phyloP scores from a whole-genome alignment of 2,888 invertebrate species.

The Peribatodes rhomboidaria region DNA sequence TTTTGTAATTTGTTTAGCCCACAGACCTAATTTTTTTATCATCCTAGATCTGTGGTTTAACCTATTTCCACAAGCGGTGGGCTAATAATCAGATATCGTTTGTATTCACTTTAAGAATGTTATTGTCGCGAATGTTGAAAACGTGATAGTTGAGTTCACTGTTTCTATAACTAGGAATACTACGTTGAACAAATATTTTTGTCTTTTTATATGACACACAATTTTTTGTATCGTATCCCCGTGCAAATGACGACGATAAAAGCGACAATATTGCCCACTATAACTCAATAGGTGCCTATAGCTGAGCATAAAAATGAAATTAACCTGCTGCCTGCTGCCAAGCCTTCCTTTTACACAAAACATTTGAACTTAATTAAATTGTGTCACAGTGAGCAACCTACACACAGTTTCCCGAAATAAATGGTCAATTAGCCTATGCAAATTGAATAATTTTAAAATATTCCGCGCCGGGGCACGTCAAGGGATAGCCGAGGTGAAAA shows the following conservation, averaged over 20 bases:
- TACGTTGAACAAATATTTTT: background rate
- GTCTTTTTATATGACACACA: too few species aligned
- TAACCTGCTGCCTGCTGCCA: conserved; percentile 32
- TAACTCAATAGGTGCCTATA: conserved; percentile 30
- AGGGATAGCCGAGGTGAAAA: conserved; percentile 67
- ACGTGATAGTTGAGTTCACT: background rate
- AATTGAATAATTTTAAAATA: conserved; percentile 78
- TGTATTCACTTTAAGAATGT: background rate
- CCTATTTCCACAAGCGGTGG: background rate
- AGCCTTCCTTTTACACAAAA: conserved; percentile 36
- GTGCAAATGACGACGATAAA: conserved; percentile 11
- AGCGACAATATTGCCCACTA: conserved; percentile 20
- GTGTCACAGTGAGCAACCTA: conserved; percentile 45
- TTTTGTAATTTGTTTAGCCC: conserved; percentile 10
- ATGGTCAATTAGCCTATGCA: conserved; percentile 70
- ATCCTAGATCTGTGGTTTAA: too few species aligned
- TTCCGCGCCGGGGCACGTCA: conserved; percentile 59
- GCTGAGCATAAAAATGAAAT: conserved; percentile 38
- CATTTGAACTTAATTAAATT: conserved; percentile 50
- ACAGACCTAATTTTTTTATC: too few species aligned
- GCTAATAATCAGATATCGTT: background rate
- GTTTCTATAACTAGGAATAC: background rate
- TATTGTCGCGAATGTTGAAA: background rate
- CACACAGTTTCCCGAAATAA: conserved; percentile 59
- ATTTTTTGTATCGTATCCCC: background rate